A percentile compares a stretch with the other conserved stretches of the same genome.
phyloP scores from a whole-genome alignment of 1,140 invertebrate genomes.

The Meteorus sp. region DNA sequence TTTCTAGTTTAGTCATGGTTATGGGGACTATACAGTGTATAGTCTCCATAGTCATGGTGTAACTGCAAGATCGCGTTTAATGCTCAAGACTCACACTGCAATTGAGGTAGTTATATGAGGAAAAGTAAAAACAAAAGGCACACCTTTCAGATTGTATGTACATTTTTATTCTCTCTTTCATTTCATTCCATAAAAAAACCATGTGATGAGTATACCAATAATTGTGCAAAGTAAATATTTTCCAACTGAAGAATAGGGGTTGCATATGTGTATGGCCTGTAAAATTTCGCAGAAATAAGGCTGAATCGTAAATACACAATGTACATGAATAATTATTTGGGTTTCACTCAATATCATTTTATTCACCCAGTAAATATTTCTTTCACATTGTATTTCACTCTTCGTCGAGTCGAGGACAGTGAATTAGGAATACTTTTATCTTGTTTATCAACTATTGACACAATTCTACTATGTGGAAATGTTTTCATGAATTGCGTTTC shows the following conservation, averaged over 20 bases:
- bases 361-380: not conserved
- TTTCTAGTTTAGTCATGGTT: no score
- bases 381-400: not conserved
- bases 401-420: conserved; percentile 48
- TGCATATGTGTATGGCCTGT: conserved; percentile 38
- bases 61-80: no score
- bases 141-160: not conserved
- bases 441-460: conserved; percentile 42
- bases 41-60: no score
- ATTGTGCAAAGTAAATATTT: conserved; percentile 54
- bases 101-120: no score
- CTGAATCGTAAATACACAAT: no score
- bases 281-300: conserved; percentile 39
- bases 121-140: no score
- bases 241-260: conserved; percentile 43
- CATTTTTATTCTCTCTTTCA: conserved; percentile 52
- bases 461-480: conserved; percentile 45
- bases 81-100: no score
- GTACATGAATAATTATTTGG: no score
- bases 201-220: conserved; percentile 58
- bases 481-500: not conserved
- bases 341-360: no score
- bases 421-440: conserved; percentile 47
- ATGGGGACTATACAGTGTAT: no score
- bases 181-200: conserved; percentile 58